Evolutionary conservation across 2,797 vertebrate species (phyloP).

Genomic region (Hippopotamyrus pictus): DNA sequence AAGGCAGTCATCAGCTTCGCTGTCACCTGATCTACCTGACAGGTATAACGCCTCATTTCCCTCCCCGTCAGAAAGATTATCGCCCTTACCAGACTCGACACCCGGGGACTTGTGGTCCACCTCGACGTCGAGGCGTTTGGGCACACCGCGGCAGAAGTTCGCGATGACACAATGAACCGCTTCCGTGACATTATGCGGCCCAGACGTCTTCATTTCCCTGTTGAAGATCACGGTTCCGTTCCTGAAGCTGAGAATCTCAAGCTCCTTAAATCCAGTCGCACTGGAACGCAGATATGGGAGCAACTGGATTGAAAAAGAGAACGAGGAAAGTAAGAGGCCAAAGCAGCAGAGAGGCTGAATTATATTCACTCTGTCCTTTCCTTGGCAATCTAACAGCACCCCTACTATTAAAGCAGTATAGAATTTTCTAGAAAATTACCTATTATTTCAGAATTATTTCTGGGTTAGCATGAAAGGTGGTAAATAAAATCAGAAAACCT

Average conservation of each 20-base stretch:
- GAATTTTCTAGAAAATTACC: neutral
- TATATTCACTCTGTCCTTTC: neutral
- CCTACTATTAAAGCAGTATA: neutral
- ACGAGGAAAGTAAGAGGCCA: neutral
- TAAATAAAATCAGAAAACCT: neutral
- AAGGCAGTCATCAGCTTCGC: neutral
- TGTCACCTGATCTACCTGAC: neutral
- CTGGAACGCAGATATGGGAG: slow-evolving; percentile 86
- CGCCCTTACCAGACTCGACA: slow-evolving; percentile 74
- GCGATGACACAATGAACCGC: slow-evolving; percentile 77
- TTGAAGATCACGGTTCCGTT: slow-evolving; percentile 91
- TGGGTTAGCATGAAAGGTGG: neutral
- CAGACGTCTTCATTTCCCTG: slow-evolving; percentile 80
- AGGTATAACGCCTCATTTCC: neutral
- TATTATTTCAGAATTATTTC: neutral
- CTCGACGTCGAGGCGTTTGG: slow-evolving; percentile 74
- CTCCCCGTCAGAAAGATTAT: neutral
- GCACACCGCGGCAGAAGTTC: slow-evolving; percentile 73
- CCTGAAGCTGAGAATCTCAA: slow-evolving; percentile 90
- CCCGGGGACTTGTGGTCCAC: slow-evolving; percentile 84
- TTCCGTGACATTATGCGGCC: slow-evolving; percentile 81
- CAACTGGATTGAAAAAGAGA: slow-evolving; percentile 64
- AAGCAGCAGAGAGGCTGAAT: neutral
- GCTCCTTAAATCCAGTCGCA: slow-evolving; percentile 84
- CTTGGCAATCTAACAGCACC: neutral